Percentiles rank a stretch among this genome's conserved stretches.
phyloP scores from a whole-genome alignment of 2,888 invertebrate genomes.

The Tetramorium bicarinatum region DNA sequence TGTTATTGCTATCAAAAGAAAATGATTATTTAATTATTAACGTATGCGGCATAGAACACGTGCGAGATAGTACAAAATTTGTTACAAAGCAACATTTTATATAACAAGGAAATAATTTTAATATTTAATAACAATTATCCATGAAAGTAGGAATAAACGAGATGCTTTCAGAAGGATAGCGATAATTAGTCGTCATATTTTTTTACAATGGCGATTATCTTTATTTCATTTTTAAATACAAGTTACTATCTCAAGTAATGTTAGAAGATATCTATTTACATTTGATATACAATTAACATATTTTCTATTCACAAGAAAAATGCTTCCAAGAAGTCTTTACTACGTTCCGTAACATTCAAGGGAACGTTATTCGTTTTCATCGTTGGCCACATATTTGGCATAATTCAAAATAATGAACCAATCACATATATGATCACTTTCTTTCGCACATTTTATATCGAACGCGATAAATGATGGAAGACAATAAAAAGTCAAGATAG shows the following conservation, averaged over 20 bases:
- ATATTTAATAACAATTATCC: neutral
- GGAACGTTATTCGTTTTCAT: constrained; percentile 12
- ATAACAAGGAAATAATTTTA: neutral
- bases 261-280: constrained; percentile 71
- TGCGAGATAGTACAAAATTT: neutral
- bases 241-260: constrained; percentile 58
- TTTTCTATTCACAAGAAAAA: constrained; percentile 47
- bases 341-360: neutral
- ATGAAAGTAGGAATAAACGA: neutral
- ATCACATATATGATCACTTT: neutral
- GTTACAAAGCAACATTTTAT: neutral
- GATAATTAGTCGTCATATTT: neutral
- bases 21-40: constrained; percentile 4
- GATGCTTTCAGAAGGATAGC: neutral
- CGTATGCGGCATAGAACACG: neutral
- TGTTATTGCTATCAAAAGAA: constrained; percentile 55
- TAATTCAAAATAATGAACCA: constrained; percentile 14
- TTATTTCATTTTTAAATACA: constrained; percentile 72
- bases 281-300: constrained; percentile 61
- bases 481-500: constrained; percentile 59
- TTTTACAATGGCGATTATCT: constrained; percentile 68
- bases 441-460: constrained; percentile 6
- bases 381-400: constrained; percentile 21
- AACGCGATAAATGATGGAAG: constrained; percentile 62
- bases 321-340: constrained; percentile 37